phyloP scores from a whole-genome alignment of 2,797 vertebrate genomes.

The Tragopan temminckii region DNA sequence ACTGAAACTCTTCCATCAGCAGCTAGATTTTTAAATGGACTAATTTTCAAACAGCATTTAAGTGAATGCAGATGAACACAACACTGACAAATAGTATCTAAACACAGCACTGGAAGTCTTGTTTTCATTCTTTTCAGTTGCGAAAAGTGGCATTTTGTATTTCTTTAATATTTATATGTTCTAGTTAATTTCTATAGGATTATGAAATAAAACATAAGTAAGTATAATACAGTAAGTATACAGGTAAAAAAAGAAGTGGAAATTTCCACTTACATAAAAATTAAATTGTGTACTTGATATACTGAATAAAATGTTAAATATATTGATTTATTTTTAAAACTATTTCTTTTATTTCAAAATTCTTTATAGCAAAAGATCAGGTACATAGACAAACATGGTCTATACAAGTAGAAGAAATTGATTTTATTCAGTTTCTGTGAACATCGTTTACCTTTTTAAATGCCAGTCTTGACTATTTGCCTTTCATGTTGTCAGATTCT shows the following conservation, averaged over 20 bases:
- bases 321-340: background rate
- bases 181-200: background rate
- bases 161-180: background rate
- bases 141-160: background rate
- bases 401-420: background rate
- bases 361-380: background rate
- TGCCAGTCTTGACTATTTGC: background rate
- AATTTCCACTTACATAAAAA: background rate
- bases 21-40: background rate
- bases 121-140: background rate
- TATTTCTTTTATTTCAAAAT: background rate
- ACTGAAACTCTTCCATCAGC: background rate
- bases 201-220: background rate
- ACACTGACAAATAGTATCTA: background rate
- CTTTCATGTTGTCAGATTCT: background rate
- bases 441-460: background rate
- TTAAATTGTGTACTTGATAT: background rate
- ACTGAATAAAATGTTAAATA: background rate
- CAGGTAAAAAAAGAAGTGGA: background rate
- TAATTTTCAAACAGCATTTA: background rate
- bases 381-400: fast-evolving
- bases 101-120: background rate
- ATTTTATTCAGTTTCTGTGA: background rate
- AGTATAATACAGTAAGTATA: background rate
- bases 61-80: background rate